Evolutionary conservation across 2,113 vertebrate genomes (phyloP).

Genomic region (Perca fluviatilis): DNA sequence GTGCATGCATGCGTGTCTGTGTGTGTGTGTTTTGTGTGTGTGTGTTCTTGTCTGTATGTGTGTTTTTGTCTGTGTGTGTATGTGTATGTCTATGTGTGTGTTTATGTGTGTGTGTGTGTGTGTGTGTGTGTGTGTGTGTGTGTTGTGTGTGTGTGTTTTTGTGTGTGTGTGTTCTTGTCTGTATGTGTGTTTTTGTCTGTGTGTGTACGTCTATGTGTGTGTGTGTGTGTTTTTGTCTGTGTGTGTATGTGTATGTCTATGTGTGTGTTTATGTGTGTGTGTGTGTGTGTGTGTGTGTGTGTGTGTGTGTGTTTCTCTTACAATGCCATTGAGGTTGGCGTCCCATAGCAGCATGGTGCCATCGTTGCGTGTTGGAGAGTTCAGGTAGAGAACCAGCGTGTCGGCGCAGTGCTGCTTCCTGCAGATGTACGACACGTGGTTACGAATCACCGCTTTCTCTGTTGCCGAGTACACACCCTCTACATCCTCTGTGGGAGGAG

Average conservation of each 20-base stretch:
- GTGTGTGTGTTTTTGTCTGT: neutral
- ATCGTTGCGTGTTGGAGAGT: slow-evolving; percentile 85
- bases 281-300: slow-evolving; percentile 1
- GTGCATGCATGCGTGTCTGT: neutral
- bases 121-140: no score
- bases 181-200: neutral
- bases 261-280: no score
- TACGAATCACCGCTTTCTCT: slow-evolving; percentile 85
- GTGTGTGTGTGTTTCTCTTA: slow-evolving; percentile 60
- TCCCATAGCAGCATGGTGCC: slow-evolving; percentile 89
- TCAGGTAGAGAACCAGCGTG: slow-evolving; percentile 86
- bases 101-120: no score
- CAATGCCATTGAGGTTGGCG: slow-evolving; percentile 86
- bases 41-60: neutral
- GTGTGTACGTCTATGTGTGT: neutral
- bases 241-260: neutral
- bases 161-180: neutral
- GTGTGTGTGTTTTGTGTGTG: neutral
- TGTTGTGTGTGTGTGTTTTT: neutral
- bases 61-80: no score
- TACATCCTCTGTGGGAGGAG: slow-evolving; percentile 68
- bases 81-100: no score
- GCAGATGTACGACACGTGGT: slow-evolving; percentile 87
- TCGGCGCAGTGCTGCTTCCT: slow-evolving; percentile 87
- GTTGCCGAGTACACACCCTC: slow-evolving; percentile 84